Evolutionary conservation across 1,140 invertebrate genomes (phyloP).

Genomic region (Procambarus clarkii): DNA sequence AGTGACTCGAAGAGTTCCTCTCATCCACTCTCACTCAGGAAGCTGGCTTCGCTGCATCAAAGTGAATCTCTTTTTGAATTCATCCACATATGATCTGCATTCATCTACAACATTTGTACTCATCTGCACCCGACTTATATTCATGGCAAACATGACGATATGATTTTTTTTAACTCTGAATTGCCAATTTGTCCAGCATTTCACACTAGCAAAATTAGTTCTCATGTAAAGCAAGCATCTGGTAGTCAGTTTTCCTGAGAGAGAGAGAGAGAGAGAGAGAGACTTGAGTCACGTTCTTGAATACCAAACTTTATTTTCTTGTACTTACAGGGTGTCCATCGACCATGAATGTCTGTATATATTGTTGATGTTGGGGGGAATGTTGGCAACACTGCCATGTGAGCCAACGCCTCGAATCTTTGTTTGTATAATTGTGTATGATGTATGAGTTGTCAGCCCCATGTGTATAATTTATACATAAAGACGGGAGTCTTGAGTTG

Average conservation of each 20-base stretch:
- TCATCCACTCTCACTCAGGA: neutral
- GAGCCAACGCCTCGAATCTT: neutral
- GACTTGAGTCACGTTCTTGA: neutral
- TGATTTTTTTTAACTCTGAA: no score
- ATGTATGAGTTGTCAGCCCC: neutral
- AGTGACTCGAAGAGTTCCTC: neutral
- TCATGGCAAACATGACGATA: no score
- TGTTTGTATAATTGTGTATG: constrained; percentile 16
- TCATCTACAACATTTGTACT: no score
- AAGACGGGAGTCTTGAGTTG: neutral
- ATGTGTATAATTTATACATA: neutral
- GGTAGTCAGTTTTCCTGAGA: no score
- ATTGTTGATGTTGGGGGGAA: constrained; percentile 25
- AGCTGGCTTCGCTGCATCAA: neutral
- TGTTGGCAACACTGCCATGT: neutral
- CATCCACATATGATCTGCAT: no score
- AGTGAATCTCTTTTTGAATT: no score
- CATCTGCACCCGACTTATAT: no score
- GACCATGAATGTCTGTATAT: constrained; percentile 33
- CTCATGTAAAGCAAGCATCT: no score
- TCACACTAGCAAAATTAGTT: no score
- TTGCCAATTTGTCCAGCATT: no score
- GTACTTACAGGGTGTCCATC: constrained; percentile 25
- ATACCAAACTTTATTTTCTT: constrained; percentile 24
- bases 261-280: no score